Conservation (phyloP, 64 coral and sea anemone species). For the Orbicella faveolata region DNA sequence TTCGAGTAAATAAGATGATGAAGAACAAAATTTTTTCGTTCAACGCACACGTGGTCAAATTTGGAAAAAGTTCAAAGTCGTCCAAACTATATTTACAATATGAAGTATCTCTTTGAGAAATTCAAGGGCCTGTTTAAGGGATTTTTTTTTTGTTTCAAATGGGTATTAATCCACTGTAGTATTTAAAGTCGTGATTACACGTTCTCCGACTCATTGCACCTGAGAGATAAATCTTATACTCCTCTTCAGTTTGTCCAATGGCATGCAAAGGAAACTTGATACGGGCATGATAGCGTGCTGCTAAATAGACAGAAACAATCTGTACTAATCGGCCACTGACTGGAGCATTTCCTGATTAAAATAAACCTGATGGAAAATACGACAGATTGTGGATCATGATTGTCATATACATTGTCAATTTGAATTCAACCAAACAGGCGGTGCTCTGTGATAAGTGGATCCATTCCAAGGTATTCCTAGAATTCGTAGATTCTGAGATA, state of each 20-base stretch:
- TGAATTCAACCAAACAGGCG: slow-evolving; percentile 14
- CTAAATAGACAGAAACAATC: slow-evolving; percentile 44
- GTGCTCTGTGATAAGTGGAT: slow-evolving; percentile 29
- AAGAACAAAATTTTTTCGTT: not conserved
- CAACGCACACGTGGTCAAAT: not conserved
- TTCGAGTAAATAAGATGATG: not conserved
- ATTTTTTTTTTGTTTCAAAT: slow-evolving; percentile 8
- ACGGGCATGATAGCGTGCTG: not conserved
- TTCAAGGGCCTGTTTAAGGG: slow-evolving; percentile 26
- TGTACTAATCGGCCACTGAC: slow-evolving; percentile 35
- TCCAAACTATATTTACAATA: not conserved
- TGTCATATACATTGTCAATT: slow-evolving; percentile 27
- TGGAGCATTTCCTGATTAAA: slow-evolving; percentile 43
- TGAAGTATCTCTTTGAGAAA: slow-evolving; percentile 21
- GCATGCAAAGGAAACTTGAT: slow-evolving; percentile 27
- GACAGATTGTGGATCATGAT: slow-evolving; percentile 1
- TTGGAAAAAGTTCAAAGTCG: not conserved
- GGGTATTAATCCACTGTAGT: not conserved
- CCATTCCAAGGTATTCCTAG: not conserved
- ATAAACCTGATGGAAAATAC: not conserved
- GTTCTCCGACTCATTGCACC: not conserved
- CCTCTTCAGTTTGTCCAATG: not conserved
- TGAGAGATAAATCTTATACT: not conserved
- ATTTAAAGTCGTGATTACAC: slow-evolving; percentile 18
- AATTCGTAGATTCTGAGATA: slow-evolving; percentile 35